Conservation (phyloP, 2,797 vertebrate species). For the Phoebastria nigripes region DNA sequence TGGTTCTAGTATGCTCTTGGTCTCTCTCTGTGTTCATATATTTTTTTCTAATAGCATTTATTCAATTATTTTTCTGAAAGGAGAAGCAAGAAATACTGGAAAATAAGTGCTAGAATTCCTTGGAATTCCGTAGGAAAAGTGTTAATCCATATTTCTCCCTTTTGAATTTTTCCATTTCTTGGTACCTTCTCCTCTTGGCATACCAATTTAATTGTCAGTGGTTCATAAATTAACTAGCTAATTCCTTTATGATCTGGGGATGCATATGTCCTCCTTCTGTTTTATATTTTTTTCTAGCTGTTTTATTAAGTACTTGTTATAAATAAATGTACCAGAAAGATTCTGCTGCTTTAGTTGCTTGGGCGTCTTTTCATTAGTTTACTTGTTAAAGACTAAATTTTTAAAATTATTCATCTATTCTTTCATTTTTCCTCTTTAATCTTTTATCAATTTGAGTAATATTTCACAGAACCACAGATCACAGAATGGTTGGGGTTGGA, state of each 20-base stretch:
- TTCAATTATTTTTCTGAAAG: not conserved
- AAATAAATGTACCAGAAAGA: conserved; percentile 14
- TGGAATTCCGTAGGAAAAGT: not conserved
- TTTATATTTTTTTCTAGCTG: conserved; percentile 1
- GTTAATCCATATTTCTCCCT: not conserved
- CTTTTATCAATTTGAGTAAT: not conserved
- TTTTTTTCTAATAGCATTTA: not conserved
- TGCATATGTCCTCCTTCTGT: not conserved
- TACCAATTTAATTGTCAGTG: not conserved
- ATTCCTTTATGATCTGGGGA: not conserved
- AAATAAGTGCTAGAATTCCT: not conserved
- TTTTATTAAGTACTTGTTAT: conserved; percentile 28
- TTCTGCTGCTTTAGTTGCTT: not conserved
- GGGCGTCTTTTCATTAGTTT: not conserved
- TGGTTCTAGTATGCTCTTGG: not conserved
- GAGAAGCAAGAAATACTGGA: not conserved
- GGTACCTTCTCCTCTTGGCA: not conserved
- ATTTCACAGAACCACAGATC: not conserved
- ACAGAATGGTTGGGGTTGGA: not conserved
- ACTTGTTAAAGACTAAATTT: not conserved
- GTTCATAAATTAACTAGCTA: not conserved
- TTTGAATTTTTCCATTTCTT: not conserved
- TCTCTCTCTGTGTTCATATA: not conserved
- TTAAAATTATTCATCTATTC: not conserved
- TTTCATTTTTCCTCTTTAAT: not conserved